A percentile compares a stretch with the other conserved stretches of the same genome.
These are phyloP conservation scores for Itoplectis maculator DNA, from an alignment of 2,888 invertebrate genomes.

Conservation along the genomic window DNA sequence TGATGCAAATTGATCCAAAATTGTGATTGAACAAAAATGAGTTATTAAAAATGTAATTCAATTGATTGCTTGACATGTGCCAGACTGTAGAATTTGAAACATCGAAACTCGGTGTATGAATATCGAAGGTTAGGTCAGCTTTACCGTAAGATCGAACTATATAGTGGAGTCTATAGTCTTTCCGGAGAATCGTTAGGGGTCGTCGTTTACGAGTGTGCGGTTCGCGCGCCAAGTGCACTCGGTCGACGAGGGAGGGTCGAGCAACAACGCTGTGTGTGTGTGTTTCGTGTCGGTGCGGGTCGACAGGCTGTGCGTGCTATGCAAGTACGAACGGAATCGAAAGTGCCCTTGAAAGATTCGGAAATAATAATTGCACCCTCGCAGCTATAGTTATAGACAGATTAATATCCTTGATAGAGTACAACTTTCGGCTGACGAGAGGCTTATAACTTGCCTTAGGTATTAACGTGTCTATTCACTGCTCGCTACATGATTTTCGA, in stretches of 20 bases:
- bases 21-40: too few relatives aligned
- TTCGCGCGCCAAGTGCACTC: constrained; percentile 36
- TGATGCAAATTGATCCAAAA: too few relatives aligned
- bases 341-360: constrained; percentile 55
- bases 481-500: too few relatives aligned
- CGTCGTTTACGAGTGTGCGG: constrained; percentile 31
- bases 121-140: constrained; percentile 8
- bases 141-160: constrained; percentile 3
- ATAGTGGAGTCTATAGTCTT: constrained; percentile 23
- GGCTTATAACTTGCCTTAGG: not conserved
- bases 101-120: not conserved
- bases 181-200: constrained; percentile 25
- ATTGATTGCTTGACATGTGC: not conserved
- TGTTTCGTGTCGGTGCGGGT: constrained; percentile 2
- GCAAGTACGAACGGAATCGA: constrained; percentile 45
- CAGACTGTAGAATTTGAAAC: not conserved
- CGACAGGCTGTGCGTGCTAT: constrained; percentile 34
- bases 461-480: not conserved
- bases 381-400: constrained; percentile 9
- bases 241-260: constrained; percentile 27
- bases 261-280: constrained; percentile 7
- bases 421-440: not conserved
- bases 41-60: too few relatives aligned
- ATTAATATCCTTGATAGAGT: not conserved
- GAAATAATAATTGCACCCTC: constrained; percentile 44